These are phyloP conservation scores for Vidua macroura DNA, from an alignment of 2,113 vertebrate genomes.

Conservation along the genomic window DNA sequence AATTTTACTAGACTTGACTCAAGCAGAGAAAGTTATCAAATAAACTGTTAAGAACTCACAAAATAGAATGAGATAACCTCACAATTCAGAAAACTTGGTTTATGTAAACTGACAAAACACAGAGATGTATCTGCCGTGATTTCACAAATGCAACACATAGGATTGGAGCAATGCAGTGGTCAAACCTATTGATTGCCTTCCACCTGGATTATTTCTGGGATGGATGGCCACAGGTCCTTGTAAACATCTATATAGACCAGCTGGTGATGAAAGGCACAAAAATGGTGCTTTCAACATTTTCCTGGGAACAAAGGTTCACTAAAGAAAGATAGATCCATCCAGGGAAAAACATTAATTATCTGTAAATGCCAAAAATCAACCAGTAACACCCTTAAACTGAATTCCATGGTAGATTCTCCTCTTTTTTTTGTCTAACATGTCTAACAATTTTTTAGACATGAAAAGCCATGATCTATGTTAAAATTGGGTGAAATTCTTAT, in stretches of 20 bases:
- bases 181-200: not conserved
- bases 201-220: not conserved
- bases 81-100: not conserved
- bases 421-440: not conserved
- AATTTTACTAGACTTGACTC: not conserved
- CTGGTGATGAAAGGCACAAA: not conserved
- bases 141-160: not conserved
- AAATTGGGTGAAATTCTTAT: not conserved
- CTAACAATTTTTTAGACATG: not conserved
- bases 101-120: not conserved
- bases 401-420: not conserved
- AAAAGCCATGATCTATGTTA: not conserved
- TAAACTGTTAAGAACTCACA: not conserved
- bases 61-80: not conserved
- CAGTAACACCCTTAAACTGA: not conserved
- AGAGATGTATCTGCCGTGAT: rapidly evolving
- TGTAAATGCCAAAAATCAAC: not conserved
- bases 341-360: not conserved
- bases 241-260: not conserved
- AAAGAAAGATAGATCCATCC: not conserved
- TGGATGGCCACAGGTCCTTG: not conserved
- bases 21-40: not conserved
- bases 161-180: not conserved
- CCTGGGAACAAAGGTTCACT: not conserved
- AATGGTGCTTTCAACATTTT: not conserved